Evolutionary conservation across 2,888 invertebrate species (phyloP).

Genomic region (Conus canariensis): DNA sequence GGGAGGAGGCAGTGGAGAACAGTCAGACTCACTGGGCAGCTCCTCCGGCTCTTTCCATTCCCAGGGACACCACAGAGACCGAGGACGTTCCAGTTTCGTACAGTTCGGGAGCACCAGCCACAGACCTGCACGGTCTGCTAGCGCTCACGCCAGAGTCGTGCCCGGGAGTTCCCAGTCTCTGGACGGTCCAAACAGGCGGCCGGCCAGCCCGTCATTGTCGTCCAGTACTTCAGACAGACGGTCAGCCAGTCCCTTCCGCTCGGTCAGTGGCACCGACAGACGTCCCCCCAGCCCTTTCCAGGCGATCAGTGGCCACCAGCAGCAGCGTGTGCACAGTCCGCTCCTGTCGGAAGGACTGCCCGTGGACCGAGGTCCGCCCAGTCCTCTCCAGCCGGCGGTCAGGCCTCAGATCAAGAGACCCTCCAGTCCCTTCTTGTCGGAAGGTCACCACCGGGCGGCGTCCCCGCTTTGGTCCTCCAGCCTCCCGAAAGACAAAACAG

Average conservation of each 20-base stretch:
- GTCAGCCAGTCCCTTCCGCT: constrained; percentile 7
- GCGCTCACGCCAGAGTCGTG: neutral
- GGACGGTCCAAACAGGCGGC: neutral
- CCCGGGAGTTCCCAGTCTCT: neutral
- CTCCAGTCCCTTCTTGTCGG: constrained; percentile 30
- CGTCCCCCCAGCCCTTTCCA: constrained; percentile 22
- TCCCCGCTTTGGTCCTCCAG: neutral
- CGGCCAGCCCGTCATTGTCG: neutral
- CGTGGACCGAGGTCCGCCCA: neutral
- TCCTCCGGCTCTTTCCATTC: neutral
- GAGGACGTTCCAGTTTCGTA: neutral
- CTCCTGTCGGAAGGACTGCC: neutral
- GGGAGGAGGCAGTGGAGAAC: neutral
- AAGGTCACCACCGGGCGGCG: neutral
- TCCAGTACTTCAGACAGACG: neutral
- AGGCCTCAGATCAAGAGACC: constrained; percentile 31
- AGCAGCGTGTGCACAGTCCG: constrained; percentile 8
- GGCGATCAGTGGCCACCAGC: neutral
- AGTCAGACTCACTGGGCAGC: neutral
- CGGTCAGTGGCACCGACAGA: neutral
- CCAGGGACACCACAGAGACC: neutral
- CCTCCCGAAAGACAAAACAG: neutral
- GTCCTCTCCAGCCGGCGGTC: neutral
- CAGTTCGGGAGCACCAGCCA: neutral
- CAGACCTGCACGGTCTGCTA: neutral